Evolutionary conservation across 2,113 vertebrate species (phyloP).

Genomic region (Hypomesus transpacificus): DNA sequence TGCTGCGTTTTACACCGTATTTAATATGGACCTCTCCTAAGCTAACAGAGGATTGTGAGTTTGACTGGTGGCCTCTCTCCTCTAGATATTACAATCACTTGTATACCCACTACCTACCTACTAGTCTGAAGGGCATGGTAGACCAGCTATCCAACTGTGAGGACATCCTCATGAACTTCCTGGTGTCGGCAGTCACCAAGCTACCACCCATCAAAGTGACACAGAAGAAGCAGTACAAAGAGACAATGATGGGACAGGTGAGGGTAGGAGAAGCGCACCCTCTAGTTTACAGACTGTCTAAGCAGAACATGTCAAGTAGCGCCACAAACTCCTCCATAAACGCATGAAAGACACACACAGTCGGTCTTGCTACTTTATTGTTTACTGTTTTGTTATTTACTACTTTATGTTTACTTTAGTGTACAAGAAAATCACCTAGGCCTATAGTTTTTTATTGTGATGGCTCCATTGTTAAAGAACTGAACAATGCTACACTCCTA

Average conservation of each 20-base stretch:
- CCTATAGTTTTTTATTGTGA: neutral
- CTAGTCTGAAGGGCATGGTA: conserved; percentile 91
- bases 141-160: conserved; percentile 99
- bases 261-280: conserved; percentile 6
- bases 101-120: conserved; percentile 95
- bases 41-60: no score
- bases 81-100: conserved; percentile 98
- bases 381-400: no score
- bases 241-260: conserved; percentile 99
- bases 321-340: no score
- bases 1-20: no score
- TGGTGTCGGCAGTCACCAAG: conserved; percentile 95
- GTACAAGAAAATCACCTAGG: neutral
- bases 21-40: no score
- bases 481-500: conserved; percentile 18
- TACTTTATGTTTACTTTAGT: neutral
- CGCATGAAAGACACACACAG: no score
- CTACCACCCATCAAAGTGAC: conserved; percentile 99
- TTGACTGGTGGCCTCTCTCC: neutral
- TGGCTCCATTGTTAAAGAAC: conserved; percentile 9
- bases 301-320: no score
- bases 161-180: conserved; percentile 99
- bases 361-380: no score
- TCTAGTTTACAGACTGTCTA: no score
- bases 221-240: conserved; percentile 99